Evolutionary conservation across 2,113 vertebrate species (phyloP).

Genomic region (Chlamydotis undulata): DNA sequence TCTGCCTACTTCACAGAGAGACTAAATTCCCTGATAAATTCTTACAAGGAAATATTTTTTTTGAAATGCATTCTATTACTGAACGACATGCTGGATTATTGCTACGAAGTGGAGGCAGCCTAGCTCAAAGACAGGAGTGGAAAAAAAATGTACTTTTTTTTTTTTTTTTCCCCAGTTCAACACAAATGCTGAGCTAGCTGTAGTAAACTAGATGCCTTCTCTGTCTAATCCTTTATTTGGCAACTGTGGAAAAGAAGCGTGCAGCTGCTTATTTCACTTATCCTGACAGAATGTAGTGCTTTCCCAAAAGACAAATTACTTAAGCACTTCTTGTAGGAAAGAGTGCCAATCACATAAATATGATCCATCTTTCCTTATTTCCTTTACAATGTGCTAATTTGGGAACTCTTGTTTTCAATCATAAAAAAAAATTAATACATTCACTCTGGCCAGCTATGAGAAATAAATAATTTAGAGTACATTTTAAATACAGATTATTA

Average conservation of each 20-base stretch:
- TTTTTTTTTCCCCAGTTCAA: background rate
- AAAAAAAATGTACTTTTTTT: background rate
- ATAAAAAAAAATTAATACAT: background rate
- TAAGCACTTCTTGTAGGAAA: background rate
- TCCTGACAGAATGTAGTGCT: background rate
- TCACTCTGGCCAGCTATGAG: background rate
- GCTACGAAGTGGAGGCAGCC: background rate
- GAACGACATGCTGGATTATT: background rate
- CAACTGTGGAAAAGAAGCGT: background rate
- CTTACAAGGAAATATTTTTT: conserved; percentile 34
- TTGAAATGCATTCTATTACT: conserved; percentile 1
- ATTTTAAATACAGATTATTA: conserved; percentile 41
- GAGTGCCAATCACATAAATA: background rate
- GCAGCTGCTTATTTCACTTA: background rate
- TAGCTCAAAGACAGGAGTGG: background rate
- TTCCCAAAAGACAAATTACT: background rate
- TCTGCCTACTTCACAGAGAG: conserved; percentile 2
- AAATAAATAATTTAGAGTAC: conserved; percentile 20
- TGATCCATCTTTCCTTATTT: background rate
- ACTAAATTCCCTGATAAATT: background rate
- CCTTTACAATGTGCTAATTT: background rate
- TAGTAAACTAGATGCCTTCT: background rate
- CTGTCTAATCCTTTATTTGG: background rate
- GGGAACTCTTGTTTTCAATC: background rate
- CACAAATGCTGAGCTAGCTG: background rate